phyloP scores from a whole-genome alignment of 2,113 vertebrate species.

The Toxostoma redivivum region DNA sequence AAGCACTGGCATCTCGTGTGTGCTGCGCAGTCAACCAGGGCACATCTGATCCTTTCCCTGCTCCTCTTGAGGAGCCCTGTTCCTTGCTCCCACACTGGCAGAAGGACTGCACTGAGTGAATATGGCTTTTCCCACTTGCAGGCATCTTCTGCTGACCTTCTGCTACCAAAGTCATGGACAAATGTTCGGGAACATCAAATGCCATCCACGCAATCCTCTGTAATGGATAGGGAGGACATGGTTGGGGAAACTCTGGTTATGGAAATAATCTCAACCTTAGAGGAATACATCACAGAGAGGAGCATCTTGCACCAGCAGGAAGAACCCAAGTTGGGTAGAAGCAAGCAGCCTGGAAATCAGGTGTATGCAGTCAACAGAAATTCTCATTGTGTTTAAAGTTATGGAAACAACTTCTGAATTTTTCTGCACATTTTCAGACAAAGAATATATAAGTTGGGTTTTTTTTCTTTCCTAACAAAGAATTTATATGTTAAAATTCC shows the following conservation, averaged over 20 bases:
- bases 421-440: neutral
- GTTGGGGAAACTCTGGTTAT: neutral
- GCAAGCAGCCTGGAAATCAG: neutral
- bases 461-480: neutral
- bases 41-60: neutral
- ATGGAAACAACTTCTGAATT: neutral
- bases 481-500: neutral
- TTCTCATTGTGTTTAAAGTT: neutral
- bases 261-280: neutral
- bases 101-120: too few relatives aligned
- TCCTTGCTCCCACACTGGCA: neutral
- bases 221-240: neutral
- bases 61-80: neutral
- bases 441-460: neutral
- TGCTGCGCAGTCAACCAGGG: neutral
- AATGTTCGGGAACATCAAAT: neutral
- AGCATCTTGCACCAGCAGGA: neutral
- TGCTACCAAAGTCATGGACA: neutral
- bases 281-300: neutral
- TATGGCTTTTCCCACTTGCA: neutral
- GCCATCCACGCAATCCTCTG: neutral
- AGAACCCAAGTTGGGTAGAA: neutral
- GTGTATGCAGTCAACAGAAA: neutral
- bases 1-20: neutral
- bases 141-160: neutral